Evolutionary conservation across 2,797 vertebrate genomes (phyloP), one percentile per base, ranked within the genome.

Genomic region (Esox masquinongy): DNA sequence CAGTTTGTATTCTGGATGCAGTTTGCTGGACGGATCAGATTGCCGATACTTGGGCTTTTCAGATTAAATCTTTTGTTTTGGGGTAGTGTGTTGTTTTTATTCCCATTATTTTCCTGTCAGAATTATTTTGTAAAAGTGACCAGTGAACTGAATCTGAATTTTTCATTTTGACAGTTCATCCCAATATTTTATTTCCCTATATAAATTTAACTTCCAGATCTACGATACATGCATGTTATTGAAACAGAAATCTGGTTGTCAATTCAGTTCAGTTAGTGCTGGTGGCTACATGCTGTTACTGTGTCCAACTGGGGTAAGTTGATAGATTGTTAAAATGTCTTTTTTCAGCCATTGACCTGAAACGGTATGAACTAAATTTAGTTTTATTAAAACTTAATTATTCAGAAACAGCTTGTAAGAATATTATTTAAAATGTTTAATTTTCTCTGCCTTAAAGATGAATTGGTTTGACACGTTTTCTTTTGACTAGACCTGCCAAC

Each of bases 391-490:
- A 80, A 19, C 36, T 87, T 22, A 12, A 80, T 87, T 88, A 68
- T 63, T 79, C 77, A 90, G 64, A 86, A 64, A 77, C 75, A 74
- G 61, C 74, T 82, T 76, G 61, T 82, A 76, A 76, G 75, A 73
- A 49, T 73, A 74, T 64, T 75, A 83, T 84, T 82, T 77, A 76
- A 84, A 71, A 78, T 74, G 73, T 77, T 79, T 74, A 81, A 73
- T 85, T 81, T 89, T 85, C 85, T 88, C 88, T 94, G 92, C 93
- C 91, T 92, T 93, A 90, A 88, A 80, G 88, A 85, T 89, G 83
- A 83, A 80, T 89, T 79, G 77, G 16, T 79, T 85, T 85, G 83
- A 83, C 19, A 11, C 80, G 85, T 90, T 80, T 70, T 75, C 43
- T 6, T 74, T 69, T 80, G 80, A 88, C 87, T 88, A 93, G 91